Evolutionary conservation across 2,888 invertebrate genomes (phyloP), one percentile per base, ranked within the genome.

Genomic region (Hecatera dysodea): DNA sequence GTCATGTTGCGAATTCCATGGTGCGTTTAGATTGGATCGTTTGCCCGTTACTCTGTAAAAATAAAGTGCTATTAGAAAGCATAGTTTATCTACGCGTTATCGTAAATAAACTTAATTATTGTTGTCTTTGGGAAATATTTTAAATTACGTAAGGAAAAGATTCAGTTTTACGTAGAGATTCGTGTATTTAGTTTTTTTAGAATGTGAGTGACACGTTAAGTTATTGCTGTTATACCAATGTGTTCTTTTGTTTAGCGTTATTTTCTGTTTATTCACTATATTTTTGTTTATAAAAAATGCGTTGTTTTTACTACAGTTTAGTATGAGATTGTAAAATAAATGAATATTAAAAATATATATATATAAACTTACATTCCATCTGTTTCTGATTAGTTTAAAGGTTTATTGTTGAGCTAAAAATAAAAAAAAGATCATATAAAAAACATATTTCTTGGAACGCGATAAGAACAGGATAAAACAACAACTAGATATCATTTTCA

Each of bases 1-100:
- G 85, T 84, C 79, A 83, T 79, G 73, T 82, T 81, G 77, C 66
- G 67, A 66, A 79, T 72, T 39, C 65, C 53, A 48, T 76, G 83
- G 67, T 78, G 29, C 63, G 70, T 87, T 87, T 65, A 67, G n/a
- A 57, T n/a, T 39, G 33, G n/a, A 0, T 27, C 60, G 56, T 52
- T 42, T 5, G 39, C 6, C 12, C 7, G 8, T 17, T 15, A 57
- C 46, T n/a, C n/a, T n/a, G n/a, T n/a, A n/a, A n/a, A n/a, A n/a
- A n/a, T n/a, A n/a, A n/a, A n/a, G n/a, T n/a, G n/a, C n/a, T n/a
- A n/a, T n/a, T n/a, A n/a, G n/a, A n/a, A n/a, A n/a, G n/a, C n/a
- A n/a, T n/a, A n/a, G n/a, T n/a, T n/a, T n/a, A n/a, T n/a, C n/a
- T n/a, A n/a, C n/a, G n/a, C n/a, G n/a, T n/a, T n/a, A n/a, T n/a